These are phyloP conservation scores for Drosophila demipolita DNA, from an alignment of 2,888 invertebrate genomes.

Conservation along the genomic window DNA sequence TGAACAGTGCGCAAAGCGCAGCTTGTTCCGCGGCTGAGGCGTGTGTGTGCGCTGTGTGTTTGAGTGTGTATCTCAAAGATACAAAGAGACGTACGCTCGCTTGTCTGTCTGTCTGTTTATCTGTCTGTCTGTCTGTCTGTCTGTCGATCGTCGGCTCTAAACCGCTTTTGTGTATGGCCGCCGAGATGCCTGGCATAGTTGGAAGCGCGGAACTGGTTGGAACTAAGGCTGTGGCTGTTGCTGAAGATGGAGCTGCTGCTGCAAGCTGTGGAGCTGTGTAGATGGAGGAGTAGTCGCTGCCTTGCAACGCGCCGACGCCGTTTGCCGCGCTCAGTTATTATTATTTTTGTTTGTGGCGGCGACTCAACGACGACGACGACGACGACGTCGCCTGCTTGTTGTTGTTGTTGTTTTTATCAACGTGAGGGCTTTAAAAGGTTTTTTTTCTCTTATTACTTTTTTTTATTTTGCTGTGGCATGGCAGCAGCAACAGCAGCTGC, in stretches of 20 bases:
- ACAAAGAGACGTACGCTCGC: conserved; percentile 49
- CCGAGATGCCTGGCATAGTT: conserved; percentile 78
- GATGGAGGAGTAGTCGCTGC: conserved; percentile 47
- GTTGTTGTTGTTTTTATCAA: conserved; percentile 66
- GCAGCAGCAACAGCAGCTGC: conserved; percentile 63
- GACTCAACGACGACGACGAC: conserved; percentile 53
- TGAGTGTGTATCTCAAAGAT: conserved; percentile 62
- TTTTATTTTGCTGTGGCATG: conserved; percentile 52
- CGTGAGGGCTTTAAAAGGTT: conserved; percentile 79
- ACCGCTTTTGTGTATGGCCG: conserved; percentile 77
- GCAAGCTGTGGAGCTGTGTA: conserved; percentile 40
- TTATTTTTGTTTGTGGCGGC: conserved; percentile 74
- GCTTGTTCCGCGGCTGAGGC: conserved; percentile 58
- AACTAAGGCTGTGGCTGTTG: conserved; percentile 18
- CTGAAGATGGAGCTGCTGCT: conserved; percentile 34
- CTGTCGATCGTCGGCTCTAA: conserved; percentile 64
- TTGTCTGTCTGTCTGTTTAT: conserved; percentile 42
- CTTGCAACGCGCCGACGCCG: conserved; percentile 66
- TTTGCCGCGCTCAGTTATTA: conserved; percentile 67
- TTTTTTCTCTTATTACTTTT: conserved; percentile 57
- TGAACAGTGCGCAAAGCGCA: conserved; percentile 74
- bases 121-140: conserved; percentile 26
- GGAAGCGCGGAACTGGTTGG: conserved; percentile 74
- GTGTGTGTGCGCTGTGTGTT: background rate
- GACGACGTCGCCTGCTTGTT: conserved; percentile 18